Evolutionary conservation across 2,888 invertebrate species (phyloP).

Genomic region (Drosophila falleni): DNA sequence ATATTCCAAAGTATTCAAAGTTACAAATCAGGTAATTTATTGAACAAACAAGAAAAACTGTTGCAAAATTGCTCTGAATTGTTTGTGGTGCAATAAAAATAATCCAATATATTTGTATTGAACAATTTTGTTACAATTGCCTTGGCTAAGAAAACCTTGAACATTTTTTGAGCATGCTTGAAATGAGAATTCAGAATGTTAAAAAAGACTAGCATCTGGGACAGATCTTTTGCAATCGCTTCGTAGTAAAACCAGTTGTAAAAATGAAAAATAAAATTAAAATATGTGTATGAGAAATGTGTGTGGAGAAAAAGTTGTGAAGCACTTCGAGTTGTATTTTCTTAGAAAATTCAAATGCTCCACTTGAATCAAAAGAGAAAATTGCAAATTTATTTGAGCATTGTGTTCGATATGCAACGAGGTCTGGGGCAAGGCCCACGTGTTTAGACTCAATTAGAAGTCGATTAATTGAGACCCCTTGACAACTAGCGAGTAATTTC

Average conservation of each 20-base stretch:
- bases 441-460: conserved; percentile 46
- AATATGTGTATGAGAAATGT: conserved; percentile 5
- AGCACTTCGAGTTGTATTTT: conserved; percentile 8
- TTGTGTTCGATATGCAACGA: conserved; percentile 28
- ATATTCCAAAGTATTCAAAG: background rate
- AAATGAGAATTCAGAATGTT: conserved; percentile 8
- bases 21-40: conserved; percentile 27
- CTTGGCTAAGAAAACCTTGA: conserved; percentile 43
- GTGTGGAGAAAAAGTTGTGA: conserved; percentile 2
- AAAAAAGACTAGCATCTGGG: conserved; percentile 6
- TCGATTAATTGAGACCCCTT: conserved; percentile 45
- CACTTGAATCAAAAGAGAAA: conserved; percentile 6
- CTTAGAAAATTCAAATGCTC: conserved; percentile 5
- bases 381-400: conserved; percentile 25
- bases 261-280: conserved; percentile 23
- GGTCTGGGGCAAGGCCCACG: conserved; percentile 41
- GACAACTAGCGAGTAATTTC: conserved; percentile 35
- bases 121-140: conserved; percentile 9
- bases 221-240: conserved; percentile 30
- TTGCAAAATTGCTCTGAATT: background rate
- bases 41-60: background rate
- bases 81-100: conserved; percentile 4
- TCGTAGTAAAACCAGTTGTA: conserved; percentile 55
- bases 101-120: background rate
- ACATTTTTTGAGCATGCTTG: conserved; percentile 13